A percentile compares a stretch with the other conserved stretches of the same genome.
These are phyloP conservation scores for Anolis apletophallus DNA, from an alignment of 2,797 vertebrate genomes.

Conservation along the genomic window DNA sequence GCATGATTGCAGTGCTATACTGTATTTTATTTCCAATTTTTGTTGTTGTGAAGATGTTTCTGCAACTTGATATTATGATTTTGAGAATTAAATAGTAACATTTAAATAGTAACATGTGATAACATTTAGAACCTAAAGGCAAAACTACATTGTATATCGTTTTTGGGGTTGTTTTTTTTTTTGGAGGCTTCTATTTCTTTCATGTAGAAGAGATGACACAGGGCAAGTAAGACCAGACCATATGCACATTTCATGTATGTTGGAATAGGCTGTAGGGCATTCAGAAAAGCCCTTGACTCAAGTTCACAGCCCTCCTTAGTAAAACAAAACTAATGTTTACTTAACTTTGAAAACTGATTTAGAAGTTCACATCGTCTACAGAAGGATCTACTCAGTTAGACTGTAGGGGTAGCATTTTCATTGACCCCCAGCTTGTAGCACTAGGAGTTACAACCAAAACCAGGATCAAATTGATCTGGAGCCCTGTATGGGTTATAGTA, in stretches of 20 bases:
- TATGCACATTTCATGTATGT: not conserved
- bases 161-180: too few species aligned
- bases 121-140: not conserved
- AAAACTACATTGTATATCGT: not conserved
- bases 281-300: conserved; percentile 10
- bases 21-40: not conserved
- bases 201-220: not conserved
- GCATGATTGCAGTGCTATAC: not conserved
- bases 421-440: not conserved
- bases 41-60: not conserved
- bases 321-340: conserved; percentile 17
- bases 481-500: not conserved
- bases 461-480: not conserved
- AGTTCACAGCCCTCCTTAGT: conserved; percentile 7
- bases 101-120: not conserved
- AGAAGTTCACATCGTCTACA: conserved; percentile 9
- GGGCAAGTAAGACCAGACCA: not conserved
- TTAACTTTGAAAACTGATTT: conserved; percentile 12
- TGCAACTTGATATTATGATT: not conserved
- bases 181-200: not conserved
- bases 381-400: not conserved
- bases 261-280: not conserved
- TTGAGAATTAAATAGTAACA: not conserved
- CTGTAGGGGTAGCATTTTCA: not conserved
- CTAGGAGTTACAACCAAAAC: not conserved